A percentile compares a stretch with the other conserved stretches of the same genome.
Evolutionary conservation across 1,140 invertebrate genomes (phyloP).

Genomic region (Drosophila carrolli): DNA sequence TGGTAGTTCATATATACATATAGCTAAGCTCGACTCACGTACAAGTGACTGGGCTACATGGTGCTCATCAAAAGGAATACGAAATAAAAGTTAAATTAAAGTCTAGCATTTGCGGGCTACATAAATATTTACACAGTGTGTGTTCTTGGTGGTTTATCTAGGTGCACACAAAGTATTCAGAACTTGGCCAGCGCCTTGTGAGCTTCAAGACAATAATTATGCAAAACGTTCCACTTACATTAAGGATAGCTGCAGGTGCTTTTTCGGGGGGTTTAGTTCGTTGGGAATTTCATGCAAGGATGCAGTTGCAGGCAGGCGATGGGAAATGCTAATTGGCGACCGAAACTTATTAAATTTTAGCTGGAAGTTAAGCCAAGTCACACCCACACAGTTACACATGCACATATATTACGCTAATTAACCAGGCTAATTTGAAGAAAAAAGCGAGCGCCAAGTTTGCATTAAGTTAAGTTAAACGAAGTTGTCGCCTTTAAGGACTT

Average conservation of each 20-base stretch:
- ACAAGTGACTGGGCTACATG: slow-evolving; percentile 20
- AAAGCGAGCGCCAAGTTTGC: slow-evolving; percentile 55
- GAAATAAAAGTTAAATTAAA: slow-evolving; percentile 2
- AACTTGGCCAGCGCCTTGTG: slow-evolving; percentile 35
- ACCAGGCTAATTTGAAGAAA: slow-evolving; percentile 60
- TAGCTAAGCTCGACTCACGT: slow-evolving; percentile 29
- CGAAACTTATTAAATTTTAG: slow-evolving; percentile 43
- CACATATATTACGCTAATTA: slow-evolving; percentile 66
- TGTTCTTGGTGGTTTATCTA: slow-evolving; percentile 7
- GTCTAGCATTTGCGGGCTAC: slow-evolving; percentile 26
- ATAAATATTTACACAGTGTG: slow-evolving; percentile 28
- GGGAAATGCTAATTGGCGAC: slow-evolving; percentile 25
- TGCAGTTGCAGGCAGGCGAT: slow-evolving; percentile 28
- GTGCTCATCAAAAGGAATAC: slow-evolving; percentile 6
- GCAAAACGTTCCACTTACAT: slow-evolving; percentile 35
- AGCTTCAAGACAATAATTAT: slow-evolving; percentile 39
- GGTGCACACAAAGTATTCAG: neutral
- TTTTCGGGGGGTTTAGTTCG: slow-evolving; percentile 12
- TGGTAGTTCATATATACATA: slow-evolving; percentile 21
- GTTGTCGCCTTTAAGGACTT: slow-evolving; percentile 56
- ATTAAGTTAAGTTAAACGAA: slow-evolving; percentile 57
- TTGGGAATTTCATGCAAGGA: slow-evolving; percentile 65
- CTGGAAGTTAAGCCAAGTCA: slow-evolving; percentile 5
- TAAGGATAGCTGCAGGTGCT: slow-evolving; percentile 23
- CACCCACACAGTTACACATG: slow-evolving; percentile 16